Evolutionary conservation across 2,888 invertebrate genomes (phyloP).

Genomic region (Amphipyra berbera): DNA sequence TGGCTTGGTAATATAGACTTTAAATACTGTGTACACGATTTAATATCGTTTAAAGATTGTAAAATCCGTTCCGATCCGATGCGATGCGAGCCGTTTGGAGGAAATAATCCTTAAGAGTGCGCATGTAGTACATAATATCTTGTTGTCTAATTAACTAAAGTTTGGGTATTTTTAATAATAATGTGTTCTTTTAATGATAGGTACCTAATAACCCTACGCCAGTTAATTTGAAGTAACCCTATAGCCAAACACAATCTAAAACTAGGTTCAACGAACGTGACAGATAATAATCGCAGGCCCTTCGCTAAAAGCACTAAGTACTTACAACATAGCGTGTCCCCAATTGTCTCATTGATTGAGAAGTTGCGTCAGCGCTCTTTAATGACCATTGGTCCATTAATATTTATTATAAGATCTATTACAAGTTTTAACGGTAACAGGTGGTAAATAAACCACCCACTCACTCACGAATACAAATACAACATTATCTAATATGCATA

Average conservation of each 20-base stretch:
- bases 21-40: no score
- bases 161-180: no score
- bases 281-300: constrained; percentile 27
- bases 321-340: constrained; percentile 33
- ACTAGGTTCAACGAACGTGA: constrained; percentile 21
- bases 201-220: no score
- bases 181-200: no score
- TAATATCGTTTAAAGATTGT: no score
- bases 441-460: constrained; percentile 41
- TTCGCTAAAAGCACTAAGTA: constrained; percentile 39
- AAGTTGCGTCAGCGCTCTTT: constrained; percentile 37
- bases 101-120: no score
- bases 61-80: no score
- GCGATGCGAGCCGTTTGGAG: no score
- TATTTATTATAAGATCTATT: constrained; percentile 18
- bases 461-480: constrained; percentile 22
- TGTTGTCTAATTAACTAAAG: no score
- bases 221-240: no score
- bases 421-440: constrained; percentile 29
- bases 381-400: constrained; percentile 34
- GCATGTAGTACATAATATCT: no score
- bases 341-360: constrained; percentile 53
- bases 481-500: constrained; percentile 50
- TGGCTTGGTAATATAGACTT: no score
- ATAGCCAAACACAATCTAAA: not conserved